A percentile compares a stretch with the other conserved stretches of the same genome.
Conservation (phyloP, 2,797 vertebrate genomes). For the Hypotaenidia philippensis region DNA sequence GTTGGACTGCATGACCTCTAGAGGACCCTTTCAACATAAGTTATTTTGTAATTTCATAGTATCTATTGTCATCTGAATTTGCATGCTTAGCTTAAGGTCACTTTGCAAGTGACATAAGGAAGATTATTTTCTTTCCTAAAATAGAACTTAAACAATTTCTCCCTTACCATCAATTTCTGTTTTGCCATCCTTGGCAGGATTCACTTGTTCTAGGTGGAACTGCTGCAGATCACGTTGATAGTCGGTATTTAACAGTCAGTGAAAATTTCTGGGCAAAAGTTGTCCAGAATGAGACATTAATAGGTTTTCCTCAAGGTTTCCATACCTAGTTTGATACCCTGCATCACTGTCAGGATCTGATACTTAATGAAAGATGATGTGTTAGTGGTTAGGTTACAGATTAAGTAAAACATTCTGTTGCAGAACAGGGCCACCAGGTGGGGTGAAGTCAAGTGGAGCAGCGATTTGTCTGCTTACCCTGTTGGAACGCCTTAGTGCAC, state of each 20-base stretch:
- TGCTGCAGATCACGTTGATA: not conserved
- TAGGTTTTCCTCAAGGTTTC: not conserved
- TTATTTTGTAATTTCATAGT: not conserved
- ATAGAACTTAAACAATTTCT: not conserved
- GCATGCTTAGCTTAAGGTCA: not conserved
- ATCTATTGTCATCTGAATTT: not conserved
- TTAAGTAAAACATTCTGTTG: not conserved
- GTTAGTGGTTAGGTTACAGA: not conserved
- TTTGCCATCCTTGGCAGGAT: not conserved
- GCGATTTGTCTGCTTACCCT: not conserved
- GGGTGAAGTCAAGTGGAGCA: not conserved
- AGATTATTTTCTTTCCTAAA: not conserved
- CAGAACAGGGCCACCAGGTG: not conserved
- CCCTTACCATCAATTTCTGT: not conserved
- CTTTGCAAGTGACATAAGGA: not conserved
- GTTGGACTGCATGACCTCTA: not conserved
- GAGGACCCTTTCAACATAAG: not conserved
- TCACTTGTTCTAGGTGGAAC: not conserved
- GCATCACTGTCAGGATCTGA: not conserved
- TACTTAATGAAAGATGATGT: not conserved
- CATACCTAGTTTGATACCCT: not conserved
- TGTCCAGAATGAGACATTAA: not conserved
- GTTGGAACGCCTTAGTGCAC: not conserved
- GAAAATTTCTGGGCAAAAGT: not conserved
- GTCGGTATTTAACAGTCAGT: not conserved